phyloP scores from a whole-genome alignment of 2,888 invertebrate genomes.

The Diaprepes abbreviatus region DNA sequence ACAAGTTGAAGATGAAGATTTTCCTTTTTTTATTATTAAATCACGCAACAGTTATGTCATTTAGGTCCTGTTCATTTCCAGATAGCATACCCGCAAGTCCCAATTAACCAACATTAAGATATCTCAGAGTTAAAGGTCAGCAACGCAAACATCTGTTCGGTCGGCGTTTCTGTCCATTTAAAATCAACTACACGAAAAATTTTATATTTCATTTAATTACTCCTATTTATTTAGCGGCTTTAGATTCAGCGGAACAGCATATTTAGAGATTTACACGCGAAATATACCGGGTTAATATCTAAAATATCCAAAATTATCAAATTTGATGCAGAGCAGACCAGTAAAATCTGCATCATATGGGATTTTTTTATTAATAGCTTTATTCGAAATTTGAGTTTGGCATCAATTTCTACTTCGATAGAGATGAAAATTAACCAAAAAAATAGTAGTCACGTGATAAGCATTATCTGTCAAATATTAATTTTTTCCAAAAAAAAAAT shows the following conservation, averaged over 20 bases:
- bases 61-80: conserved; percentile 25
- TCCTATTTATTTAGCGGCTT: conserved; percentile 16
- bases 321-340: too few relatives aligned
- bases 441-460: too few relatives aligned
- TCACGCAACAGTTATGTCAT: conserved; percentile 4
- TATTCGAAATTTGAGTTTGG: too few relatives aligned
- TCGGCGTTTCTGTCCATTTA: conserved; percentile 40
- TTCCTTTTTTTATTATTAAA: too few relatives aligned
- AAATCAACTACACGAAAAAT: conserved; percentile 38
- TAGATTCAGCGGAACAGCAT: conserved; percentile 1
- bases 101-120: conserved; percentile 39
- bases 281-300: conserved; percentile 4
- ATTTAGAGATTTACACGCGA: conserved; percentile 7
- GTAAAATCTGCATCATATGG: too few relatives aligned
- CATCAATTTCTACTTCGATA: too few relatives aligned
- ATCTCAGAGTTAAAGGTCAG: conserved; percentile 39
- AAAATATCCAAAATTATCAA: conserved; percentile 7
- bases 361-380: too few relatives aligned
- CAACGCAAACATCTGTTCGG: conserved; percentile 38
- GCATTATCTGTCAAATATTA: too few relatives aligned
- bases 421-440: too few relatives aligned
- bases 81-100: conserved; percentile 33
- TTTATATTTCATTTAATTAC: conserved; percentile 34
- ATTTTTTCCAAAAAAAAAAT: too few relatives aligned
- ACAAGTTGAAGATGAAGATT: too few relatives aligned